Conservation (phyloP, 2,797 vertebrate species). For the Salarias fasciatus region DNA sequence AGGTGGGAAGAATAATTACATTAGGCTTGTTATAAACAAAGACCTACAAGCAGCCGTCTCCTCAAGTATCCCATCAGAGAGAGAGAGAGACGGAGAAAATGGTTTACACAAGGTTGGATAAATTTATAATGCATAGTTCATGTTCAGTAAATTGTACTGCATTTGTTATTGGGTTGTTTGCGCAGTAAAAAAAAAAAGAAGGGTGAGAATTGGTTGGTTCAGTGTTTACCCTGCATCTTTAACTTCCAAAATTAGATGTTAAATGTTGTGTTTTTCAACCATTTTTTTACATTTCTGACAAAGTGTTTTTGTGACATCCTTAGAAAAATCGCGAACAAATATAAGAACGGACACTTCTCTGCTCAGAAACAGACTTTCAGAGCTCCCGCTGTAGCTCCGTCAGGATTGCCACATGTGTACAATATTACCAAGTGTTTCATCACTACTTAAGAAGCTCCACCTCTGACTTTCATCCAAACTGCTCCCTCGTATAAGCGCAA, state of each 20-base stretch:
- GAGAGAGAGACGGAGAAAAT: conserved; percentile 42
- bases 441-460: conserved; percentile 54
- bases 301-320: conserved; percentile 6
- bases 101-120: conserved; percentile 47
- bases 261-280: conserved; percentile 17
- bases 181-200: conserved; percentile 15
- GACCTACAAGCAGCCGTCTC: conserved; percentile 64
- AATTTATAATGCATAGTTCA: conserved; percentile 52
- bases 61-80: conserved; percentile 55
- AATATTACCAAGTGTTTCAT: conserved; percentile 66
- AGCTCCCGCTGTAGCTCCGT: conserved; percentile 15
- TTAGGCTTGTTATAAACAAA: conserved; percentile 72
- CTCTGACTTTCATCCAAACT: conserved; percentile 41
- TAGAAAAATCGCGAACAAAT: not conserved
- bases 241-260: conserved; percentile 1
- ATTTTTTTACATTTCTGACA: conserved; percentile 1
- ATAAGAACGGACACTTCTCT: conserved; percentile 19
- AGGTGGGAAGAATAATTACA: conserved; percentile 77
- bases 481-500: conserved; percentile 35
- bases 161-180: conserved; percentile 8
- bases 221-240: not conserved
- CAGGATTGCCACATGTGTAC: conserved; percentile 28
- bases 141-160: conserved; percentile 22
- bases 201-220: not conserved
- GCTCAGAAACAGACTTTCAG: conserved; percentile 15